Evolutionary conservation across 2,888 invertebrate species (phyloP), one percentile per base, ranked within the genome.

Genomic region (Pandemis heparana): DNA sequence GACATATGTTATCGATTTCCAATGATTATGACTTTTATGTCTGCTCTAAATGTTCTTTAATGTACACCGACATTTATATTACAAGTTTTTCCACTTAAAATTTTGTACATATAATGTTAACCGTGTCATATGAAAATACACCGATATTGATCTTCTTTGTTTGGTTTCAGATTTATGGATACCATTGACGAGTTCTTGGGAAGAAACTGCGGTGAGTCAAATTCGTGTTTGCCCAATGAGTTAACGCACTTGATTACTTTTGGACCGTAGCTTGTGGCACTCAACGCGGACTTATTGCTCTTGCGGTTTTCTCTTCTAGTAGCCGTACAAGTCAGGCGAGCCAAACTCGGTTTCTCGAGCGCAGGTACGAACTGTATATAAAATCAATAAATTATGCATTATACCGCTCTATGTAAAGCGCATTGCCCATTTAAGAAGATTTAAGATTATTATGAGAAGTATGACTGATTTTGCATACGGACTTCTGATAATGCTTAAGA

Each of bases 91-190:
- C 23, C 63, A 39, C 43, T 63, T 8, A 10, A 23, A 10, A 38
- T 23, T 43, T 32, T 14, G 5, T 18, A 43, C 51, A 23, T 41
- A 41, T 9, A 38, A 41, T 70, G 38, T 65, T 65, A 60, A 46
- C 48, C 10, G 23, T 43, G 46, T 62, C 16, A 18, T 68, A 38
- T 48, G 73, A 41, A 48, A 60, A 64, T 41, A 62, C 61, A 64
- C 0, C 43, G 59, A 61, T 43, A 83, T 82, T 84, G 79, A 86
- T 82, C 79, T 75, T 69, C 75, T 84, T 85, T 89, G 80, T 89
- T 87, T 89, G 74, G 81, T 92, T 89, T 51, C 92, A 94, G 94
- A 88, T 94, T 94, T 84, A 89, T 88, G 86, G 80, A 89, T 74
- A 83, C 89, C 51, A 86, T 92, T 82, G 93, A 94, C 79, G 86